Base-by-base conservation (phyloP, 1,140 invertebrate genomes). In the Zophobas morio region DNA sequence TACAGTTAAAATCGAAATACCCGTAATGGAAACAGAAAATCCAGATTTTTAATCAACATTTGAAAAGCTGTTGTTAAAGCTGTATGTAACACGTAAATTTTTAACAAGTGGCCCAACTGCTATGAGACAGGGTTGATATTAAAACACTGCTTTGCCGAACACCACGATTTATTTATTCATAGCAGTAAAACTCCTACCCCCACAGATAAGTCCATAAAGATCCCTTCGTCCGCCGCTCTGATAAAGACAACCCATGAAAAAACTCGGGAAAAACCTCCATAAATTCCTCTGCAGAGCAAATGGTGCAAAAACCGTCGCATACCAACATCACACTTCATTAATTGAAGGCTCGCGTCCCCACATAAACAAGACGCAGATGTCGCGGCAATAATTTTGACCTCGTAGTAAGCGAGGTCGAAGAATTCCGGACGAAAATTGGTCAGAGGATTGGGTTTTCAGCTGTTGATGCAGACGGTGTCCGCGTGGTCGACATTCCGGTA, bases 391-490 rank as follows among this genome's bases (percentile, higher is more conserved):
- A 39, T 60, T 66, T 34, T 40, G 39, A 66, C 37, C 60, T 66
- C 40, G 37, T 36, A 36, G 2, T 32, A 4, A 35, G n/a, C 20
- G 49, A 51, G 39, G 60, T 66, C 39, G 60, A 66, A 66, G 60
- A 66, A 63, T 40, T 57, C 56, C 1, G 56, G 32, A 35, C 33
- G 57, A 63, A 63, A 63, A 66, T 66, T 66, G 60, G 49, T 51
- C 49, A 51, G 4, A 51, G 49, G 49, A 51, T 4, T 20, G 49
- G 60, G 60, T 42, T 66, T 66, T 66, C 60, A 66, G 60, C 60
- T 66, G 60, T 66, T 66, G 60, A 66, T 66, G 60, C 60, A 66
- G 60, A 66, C 60, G 60, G 60, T 66, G 60, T 66, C 60, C 60
- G 60, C 60, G 60, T 66, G 60, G 60, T 66, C 60, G 60, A 66